Evolutionary conservation across 2,113 vertebrate genomes (phyloP), one percentile per base, ranked within the genome.

Genomic region (Anser cygnoides): DNA sequence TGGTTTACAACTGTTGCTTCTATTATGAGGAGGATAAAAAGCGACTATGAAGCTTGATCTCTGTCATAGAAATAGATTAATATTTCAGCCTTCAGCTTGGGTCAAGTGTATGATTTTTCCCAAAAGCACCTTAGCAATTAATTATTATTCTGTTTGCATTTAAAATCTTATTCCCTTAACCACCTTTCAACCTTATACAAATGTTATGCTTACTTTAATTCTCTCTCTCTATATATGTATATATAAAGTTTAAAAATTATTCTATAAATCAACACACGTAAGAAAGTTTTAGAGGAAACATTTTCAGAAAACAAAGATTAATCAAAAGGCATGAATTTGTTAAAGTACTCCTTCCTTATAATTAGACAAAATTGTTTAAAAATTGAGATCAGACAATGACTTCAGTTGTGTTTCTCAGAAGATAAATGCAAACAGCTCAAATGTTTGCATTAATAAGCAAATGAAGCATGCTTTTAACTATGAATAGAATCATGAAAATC

Each of bases 1-100:
- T 98, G 98, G 98, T 98, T 98, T 98, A 98, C 98, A 98, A 98
- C 98, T 98, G 98, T 98, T 98, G 98, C 97, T 98, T 98, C 97
- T 98, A 96, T 98, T 98, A 98, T 98, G 97, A 97, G 97, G 90
- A 98, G 97, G 96, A 98, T 98, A 97, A 98, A 98, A 98, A 97
- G 97, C 65, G 54, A 98, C 97, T 97, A 74, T 96, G 98, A 98
- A 97, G 98, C 97, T 98, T 98, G 98, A 98, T 98, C 98, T 98
- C 97, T 98, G 98, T 98, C 97, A 97, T 74, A 96, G 97, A 97
- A 98, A 98, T 97, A 97, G 97, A 98, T 98, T 98, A 98, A 98
- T 97, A 98, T 98, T 98, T 98, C 98, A 98, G 98, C 97, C 96
- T 98, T 98, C 97, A 97, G 95, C 97, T 94, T 97, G 97, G 98